Evolutionary conservation across 2,113 vertebrate genomes (phyloP).

Genomic region (Poecilia latipinna): DNA sequence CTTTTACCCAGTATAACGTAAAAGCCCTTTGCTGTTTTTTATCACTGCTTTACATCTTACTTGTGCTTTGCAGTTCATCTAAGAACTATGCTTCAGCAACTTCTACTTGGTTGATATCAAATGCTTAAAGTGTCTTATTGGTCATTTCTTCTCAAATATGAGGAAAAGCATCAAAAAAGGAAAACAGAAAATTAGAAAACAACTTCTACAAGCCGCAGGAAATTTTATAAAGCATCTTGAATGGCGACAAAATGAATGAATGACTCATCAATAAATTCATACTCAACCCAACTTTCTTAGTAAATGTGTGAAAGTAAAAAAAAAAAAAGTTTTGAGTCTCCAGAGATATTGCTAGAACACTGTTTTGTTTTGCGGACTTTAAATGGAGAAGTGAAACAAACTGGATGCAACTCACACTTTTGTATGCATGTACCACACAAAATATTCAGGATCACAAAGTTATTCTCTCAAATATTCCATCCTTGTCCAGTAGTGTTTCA

Average conservation of each 20-base stretch:
- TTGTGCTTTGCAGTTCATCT: slow-evolving; percentile 1
- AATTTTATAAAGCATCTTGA: background rate
- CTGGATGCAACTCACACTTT: slow-evolving; percentile 8
- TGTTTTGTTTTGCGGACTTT: background rate
- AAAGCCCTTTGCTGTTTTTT: background rate
- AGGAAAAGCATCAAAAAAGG: background rate
- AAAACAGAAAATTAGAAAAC: too few relatives aligned
- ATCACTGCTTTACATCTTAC: background rate
- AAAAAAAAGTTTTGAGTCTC: background rate
- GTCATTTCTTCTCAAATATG: background rate
- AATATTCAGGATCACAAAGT: too few relatives aligned
- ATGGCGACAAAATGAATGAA: background rate
- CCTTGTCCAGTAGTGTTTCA: background rate
- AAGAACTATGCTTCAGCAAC: background rate
- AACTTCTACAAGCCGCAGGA: background rate
- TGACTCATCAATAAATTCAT: background rate
- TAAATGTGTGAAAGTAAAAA: background rate
- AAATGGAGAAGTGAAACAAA: background rate
- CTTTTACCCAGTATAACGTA: background rate
- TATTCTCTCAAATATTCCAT: too few relatives aligned
- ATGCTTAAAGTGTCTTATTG: background rate
- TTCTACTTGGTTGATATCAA: background rate
- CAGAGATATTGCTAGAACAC: background rate
- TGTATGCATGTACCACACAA: too few relatives aligned
- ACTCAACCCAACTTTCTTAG: background rate